Conservation (phyloP, 2,113 vertebrate genomes). For the Sinocyclocheilus anshuiensis region DNA sequence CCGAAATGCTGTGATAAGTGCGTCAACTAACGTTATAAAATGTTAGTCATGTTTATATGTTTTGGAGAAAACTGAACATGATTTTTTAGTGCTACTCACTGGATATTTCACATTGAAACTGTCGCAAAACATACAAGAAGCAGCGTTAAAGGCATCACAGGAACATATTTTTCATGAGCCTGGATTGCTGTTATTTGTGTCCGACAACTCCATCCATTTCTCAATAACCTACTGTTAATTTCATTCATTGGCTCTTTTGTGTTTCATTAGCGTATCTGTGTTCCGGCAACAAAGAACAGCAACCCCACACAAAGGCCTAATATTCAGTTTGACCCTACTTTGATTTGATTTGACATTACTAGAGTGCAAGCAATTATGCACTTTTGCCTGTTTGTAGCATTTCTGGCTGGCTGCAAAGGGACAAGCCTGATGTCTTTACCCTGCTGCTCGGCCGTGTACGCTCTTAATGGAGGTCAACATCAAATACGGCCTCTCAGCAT, state of each 20-base stretch:
- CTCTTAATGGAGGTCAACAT: constrained; percentile 58
- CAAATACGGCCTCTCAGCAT: constrained; percentile 24
- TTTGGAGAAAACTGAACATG: no score
- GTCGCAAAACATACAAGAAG: no score
- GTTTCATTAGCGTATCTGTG: not conserved
- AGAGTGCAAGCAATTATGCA: constrained; percentile 62
- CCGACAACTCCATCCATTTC: not conserved
- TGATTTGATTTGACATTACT: constrained; percentile 59
- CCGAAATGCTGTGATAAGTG: no score
- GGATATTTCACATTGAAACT: no score
- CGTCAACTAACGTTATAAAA: no score
- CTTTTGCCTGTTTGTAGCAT: constrained; percentile 53
- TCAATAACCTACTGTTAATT: not conserved
- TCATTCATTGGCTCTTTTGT: constrained; percentile 8
- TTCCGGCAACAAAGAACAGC: not conserved
- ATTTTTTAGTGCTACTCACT: no score
- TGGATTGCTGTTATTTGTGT: not conserved
- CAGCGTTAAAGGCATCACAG: not conserved
- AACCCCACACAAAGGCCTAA: not conserved
- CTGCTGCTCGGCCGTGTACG: constrained; percentile 34
- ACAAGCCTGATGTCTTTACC: constrained; percentile 27
- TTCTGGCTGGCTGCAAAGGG: constrained; percentile 46
- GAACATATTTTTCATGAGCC: not conserved
- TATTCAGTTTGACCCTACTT: constrained; percentile 57
- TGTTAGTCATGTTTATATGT: no score